Percentiles rank a stretch among this genome's conserved stretches.
Conservation (phyloP, 2,888 invertebrate genomes). For the Uropetala carovei region DNA sequence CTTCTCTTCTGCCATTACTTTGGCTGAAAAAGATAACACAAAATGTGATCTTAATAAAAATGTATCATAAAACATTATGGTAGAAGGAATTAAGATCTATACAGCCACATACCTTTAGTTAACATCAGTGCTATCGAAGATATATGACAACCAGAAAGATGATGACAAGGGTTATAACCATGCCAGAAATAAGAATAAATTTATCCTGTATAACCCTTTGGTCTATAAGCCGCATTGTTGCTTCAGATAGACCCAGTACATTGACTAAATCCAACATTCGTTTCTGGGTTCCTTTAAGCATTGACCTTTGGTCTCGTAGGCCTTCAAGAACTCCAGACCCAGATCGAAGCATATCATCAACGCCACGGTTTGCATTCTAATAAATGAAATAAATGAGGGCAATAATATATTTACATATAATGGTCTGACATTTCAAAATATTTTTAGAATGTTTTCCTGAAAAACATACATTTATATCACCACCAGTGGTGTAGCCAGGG, state of each 20-base stretch:
- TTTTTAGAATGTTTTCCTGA: not conserved
- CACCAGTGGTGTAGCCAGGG: too few species aligned
- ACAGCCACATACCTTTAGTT: not conserved
- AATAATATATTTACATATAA: not conserved
- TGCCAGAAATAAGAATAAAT: slow-evolving; percentile 90
- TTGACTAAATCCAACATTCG: slow-evolving; percentile 93
- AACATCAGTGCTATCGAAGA: not conserved
- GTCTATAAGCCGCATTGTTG: slow-evolving; percentile 96
- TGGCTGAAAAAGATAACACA: too few species aligned
- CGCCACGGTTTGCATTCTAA: slow-evolving; percentile 85
- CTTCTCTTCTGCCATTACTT: too few species aligned
- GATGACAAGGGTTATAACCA: slow-evolving; percentile 87
- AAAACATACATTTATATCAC: not conserved
- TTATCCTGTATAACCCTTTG: slow-evolving; percentile 91
- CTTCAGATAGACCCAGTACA: slow-evolving; percentile 94
- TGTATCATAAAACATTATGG: too few species aligned
- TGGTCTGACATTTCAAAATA: too few species aligned
- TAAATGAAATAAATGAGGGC: slow-evolving; percentile 66
- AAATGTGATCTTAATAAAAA: too few species aligned
- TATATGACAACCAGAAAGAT: slow-evolving; percentile 79
- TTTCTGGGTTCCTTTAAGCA: slow-evolving; percentile 91
- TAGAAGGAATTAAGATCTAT: too few species aligned
- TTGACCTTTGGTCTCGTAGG: slow-evolving; percentile 88
- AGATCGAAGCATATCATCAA: slow-evolving; percentile 91
- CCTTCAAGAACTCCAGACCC: slow-evolving; percentile 87